A percentile compares a stretch with the other conserved stretches of the same genome.
These are phyloP conservation scores for Eulithis testata DNA, from an alignment of 2,888 invertebrate species.

Conservation along the genomic window DNA sequence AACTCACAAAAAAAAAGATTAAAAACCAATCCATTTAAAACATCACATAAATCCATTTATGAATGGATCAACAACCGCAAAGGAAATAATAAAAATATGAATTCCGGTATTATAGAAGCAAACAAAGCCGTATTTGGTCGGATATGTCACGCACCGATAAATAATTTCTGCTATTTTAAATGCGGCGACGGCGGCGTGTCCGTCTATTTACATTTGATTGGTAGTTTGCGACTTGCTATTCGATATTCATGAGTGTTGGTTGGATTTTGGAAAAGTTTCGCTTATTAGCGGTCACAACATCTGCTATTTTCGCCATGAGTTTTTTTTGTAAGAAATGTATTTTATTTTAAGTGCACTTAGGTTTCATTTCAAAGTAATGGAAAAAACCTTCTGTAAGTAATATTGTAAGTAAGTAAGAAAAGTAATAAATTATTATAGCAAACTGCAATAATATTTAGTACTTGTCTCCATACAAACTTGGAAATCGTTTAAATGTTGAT, in stretches of 20 bases:
- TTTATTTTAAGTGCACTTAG: too few species aligned
- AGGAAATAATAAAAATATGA: slow-evolving; percentile 8
- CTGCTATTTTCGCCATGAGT: too few species aligned
- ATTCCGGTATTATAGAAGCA: slow-evolving; percentile 22
- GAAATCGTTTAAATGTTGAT: too few species aligned
- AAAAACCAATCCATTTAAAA: slow-evolving; percentile 1
- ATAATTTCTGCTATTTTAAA: slow-evolving; percentile 32
- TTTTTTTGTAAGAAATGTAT: too few species aligned
- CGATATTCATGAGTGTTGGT: slow-evolving; percentile 20
- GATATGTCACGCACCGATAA: slow-evolving; percentile 29
- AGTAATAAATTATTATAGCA: too few species aligned
- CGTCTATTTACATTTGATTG: slow-evolving; percentile 19
- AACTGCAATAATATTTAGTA: too few species aligned
- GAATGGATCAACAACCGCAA: slow-evolving; percentile 11
- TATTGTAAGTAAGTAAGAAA: too few species aligned
- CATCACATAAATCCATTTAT: slow-evolving; percentile 13
- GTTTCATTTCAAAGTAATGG: too few species aligned
- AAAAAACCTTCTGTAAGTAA: too few species aligned
- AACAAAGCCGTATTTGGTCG: slow-evolving; percentile 29
- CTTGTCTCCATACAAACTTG: too few species aligned
- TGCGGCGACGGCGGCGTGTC: slow-evolving; percentile 14
- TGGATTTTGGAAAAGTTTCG: slow-evolving; percentile 24
- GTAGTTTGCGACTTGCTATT: slow-evolving; percentile 8
- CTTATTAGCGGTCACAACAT: neutral
- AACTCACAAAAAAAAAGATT: neutral